A percentile compares a stretch with the other conserved stretches of the same genome.
These are phyloP conservation scores for Oscheius sp. DNA, from an alignment of 2,888 invertebrate species.

Conservation along the genomic window DNA sequence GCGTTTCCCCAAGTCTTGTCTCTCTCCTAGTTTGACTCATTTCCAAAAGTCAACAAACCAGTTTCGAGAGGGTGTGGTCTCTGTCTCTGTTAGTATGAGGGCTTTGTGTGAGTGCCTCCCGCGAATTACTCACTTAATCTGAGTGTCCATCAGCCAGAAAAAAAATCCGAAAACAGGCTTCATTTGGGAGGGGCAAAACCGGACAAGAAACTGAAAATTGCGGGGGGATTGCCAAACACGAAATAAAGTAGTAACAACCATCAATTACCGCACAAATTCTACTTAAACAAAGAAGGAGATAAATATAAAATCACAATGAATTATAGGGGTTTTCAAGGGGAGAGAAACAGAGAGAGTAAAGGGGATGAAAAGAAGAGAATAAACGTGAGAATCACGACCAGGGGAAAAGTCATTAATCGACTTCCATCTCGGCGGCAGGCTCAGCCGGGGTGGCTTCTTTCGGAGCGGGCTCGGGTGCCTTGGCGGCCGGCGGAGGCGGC, in stretches of 20 bases:
- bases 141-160: not conserved
- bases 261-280: not conserved
- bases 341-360: not conserved
- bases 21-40: too few species aligned
- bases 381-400: slow-evolving; percentile 16
- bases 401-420: slow-evolving; percentile 25
- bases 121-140: not conserved
- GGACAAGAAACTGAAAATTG: not conserved
- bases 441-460: not conserved
- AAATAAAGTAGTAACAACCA: too few species aligned
- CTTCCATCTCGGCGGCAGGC: slow-evolving; percentile 32
- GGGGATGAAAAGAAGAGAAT: slow-evolving; percentile 7
- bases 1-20: too few species aligned
- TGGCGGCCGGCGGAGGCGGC: slow-evolving; percentile 79
- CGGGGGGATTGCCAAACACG: not conserved
- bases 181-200: not conserved
- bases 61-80: slow-evolving; percentile 8
- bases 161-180: not conserved
- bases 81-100: not conserved
- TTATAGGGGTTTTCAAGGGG: too few species aligned
- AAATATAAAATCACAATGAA: not conserved
- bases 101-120: slow-evolving; percentile 5
- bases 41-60: not conserved
- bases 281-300: not conserved
- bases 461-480: slow-evolving; percentile 48